Evolutionary conservation across 1,140 invertebrate species (phyloP), one percentile per base, ranked within the genome.

Genomic region (Halictus rubicundus): DNA sequence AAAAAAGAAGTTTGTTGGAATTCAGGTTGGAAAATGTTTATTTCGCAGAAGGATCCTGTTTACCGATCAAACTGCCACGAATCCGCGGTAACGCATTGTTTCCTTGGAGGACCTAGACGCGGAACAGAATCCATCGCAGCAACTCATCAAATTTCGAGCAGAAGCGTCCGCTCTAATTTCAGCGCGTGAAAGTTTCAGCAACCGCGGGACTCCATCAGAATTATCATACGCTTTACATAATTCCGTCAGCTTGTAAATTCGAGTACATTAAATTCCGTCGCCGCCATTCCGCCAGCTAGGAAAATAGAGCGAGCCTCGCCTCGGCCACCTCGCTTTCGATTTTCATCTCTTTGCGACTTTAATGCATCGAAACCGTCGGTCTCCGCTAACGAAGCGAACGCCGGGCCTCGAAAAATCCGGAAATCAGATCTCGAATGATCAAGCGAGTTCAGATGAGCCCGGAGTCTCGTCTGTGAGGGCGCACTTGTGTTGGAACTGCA

Each of bases 171-270:
- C 2, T 21, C 25, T 59, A 69, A 68, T 76, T 68, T 76, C 37
- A 37, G n/a, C 12, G 23, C 25, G 54, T 6, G n/a, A 77, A 61
- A 49, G 2, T 49, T 77, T 49, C 57, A 21, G 64, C 10, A 3
- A 25, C 49, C 16, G 23, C 16, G 16, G 14, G 25, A 5, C 64
- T 21, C 42, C 59, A 46, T 37, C 6, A 39, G 16, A 77, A 77
- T 69, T 69, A 69, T 49, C 74, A 69, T 37, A 49, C 4, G 12
- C 16, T 77, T 37, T 61, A 21, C 54, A 69, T 49, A 69, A 60
- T 49, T 66, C 63, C 64, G 57, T 14, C 14, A 2, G 21, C 4
- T 32, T 46, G 9, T 19, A 49, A 72, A 63, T 32, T 42, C 23
- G 5, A 8, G 16, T 21, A 42, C 5, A 19, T 71, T 27, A 59